Evolutionary conservation across 35 echinoderm and acorn worm genomes (phyloP), one percentile per base, ranked within the genome.

Genomic region (Lytechinus variegatus): DNA sequence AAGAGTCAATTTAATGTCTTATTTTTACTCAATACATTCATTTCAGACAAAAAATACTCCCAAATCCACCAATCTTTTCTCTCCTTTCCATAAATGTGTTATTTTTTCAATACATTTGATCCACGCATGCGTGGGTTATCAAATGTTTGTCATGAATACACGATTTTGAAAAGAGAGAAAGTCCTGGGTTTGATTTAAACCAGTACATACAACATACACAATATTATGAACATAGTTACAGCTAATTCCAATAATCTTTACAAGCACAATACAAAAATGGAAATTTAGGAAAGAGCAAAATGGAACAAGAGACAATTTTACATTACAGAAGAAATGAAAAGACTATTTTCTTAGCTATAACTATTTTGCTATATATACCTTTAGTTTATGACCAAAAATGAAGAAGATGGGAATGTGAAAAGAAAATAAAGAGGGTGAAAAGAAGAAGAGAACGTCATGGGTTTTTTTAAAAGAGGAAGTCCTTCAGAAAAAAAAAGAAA

Each of bases 41-140:
- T 5, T 7, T 44, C 33, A 44, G 33, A 79, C 8, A 3, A 6
- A 79, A 79, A 7, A 24, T 7, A 79, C 66, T 24, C 66, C 66
- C n/a, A 79, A 79, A 79, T n/a, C 66, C 66, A 79, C n/a, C 16
- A 79, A 27, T n/a, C 66, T 24, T 79, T 24, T 24, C 19, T 79
- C 66, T 79, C 66, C 66, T 79, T 79, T 79, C 66, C 66, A 7
- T 7, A n/a, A 79, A 19, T 79, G 66, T 79, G 66, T 79, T 79
- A 79, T 79, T 79, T 79, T n/a, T 14, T 24, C 52, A 57, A 93
- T 10, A 55, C 92, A 27, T n/a, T 28, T 93, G 92, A 93, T 54
- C 92, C 92, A 54, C 54, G 92, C n/a, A 90, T 24, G 52, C 92
- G 53, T 54, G 92, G 92, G 52, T 93, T 93, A 57, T 93, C 92